Base-by-base conservation (phyloP, 2,888 invertebrate species). In the Polyommatus icarus region DNA sequence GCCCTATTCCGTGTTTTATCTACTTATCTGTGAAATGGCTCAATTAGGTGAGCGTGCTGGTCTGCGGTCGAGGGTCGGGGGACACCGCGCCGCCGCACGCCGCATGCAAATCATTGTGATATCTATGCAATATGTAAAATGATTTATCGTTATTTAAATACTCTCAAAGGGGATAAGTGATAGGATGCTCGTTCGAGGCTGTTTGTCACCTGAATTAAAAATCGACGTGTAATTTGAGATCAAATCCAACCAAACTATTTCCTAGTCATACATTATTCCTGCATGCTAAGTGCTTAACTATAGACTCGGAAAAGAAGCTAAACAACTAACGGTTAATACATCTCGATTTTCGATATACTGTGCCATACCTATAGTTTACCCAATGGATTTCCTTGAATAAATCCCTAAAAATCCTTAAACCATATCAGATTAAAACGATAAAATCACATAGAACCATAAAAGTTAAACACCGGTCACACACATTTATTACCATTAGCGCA, bases 21-120 rank as follows among this genome's bases (percentile, higher is more conserved):
- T 92, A 90, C 92, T 93, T 93, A 93, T 93, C 93, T 93, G 89
- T 92, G 90, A 90, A 92, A 93, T 91, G 89, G 93, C 90, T 93
- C 94, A 93, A 94, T 94, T 93, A 93, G 91, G 81, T 83, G 87
- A 85, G 88, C 89, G 87, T 87, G 89, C 83, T 82, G 84, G 84
- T 83, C 85, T 83, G 82, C 81, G 82, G 82, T 80, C 80, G 80
- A 79, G 81, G 84, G 81, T 82, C 82, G 59, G 20, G 59, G 59
- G 59, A 20, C 59, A 59, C 18, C 54, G 18, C 5, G 54, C 54
- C 20, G 59, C 8, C 20, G 67, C 67, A 32, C 29, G 67, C 29
- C 15, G 83, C 80, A 87, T 87, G 88, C 84, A 86, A 87, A 89
- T 87, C 81, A 83, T 82, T 82, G 82, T 82, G 84, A 84, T 83